Percentiles rank a stretch among this genome's conserved stretches.
Conservation (phyloP, 2,113 vertebrate genomes). For the Cyanoliseus patagonus region DNA sequence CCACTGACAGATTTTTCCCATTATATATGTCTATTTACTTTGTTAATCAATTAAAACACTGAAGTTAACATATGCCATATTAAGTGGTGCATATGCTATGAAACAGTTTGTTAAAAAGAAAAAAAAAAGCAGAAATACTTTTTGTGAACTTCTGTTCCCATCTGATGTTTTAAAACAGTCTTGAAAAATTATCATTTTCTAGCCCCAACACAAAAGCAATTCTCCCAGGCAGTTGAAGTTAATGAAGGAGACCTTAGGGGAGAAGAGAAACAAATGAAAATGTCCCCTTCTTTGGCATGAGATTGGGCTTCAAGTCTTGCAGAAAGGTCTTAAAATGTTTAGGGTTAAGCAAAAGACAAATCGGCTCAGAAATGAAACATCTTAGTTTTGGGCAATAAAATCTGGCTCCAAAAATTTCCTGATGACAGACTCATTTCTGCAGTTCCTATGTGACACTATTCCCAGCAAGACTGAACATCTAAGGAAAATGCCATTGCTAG, state of each 20-base stretch:
- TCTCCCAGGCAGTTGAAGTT: slow-evolving; percentile 16
- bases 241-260: background rate
- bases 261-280: background rate
- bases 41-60: slow-evolving; percentile 75
- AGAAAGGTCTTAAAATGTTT: background rate
- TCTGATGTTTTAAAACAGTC: slow-evolving; percentile 72
- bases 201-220: slow-evolving; percentile 57
- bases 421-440: background rate
- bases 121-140: slow-evolving; percentile 44
- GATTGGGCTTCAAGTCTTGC: background rate
- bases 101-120: slow-evolving; percentile 67
- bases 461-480: background rate
- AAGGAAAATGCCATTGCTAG: background rate
- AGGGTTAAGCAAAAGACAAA: background rate
- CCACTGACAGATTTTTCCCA: slow-evolving; percentile 64
- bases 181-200: slow-evolving; percentile 62
- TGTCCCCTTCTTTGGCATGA: background rate
- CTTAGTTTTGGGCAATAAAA: slow-evolving; percentile 7
- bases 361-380: background rate
- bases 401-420: background rate
- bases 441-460: background rate
- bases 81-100: slow-evolving; percentile 73
- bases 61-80: slow-evolving; percentile 74
- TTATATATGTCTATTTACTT: slow-evolving; percentile 68
- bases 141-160: slow-evolving; percentile 68